Percentiles rank a stretch among this genome's conserved stretches.
Conservation (phyloP, 1,140 invertebrate genomes). For the Dryas iulia region DNA sequence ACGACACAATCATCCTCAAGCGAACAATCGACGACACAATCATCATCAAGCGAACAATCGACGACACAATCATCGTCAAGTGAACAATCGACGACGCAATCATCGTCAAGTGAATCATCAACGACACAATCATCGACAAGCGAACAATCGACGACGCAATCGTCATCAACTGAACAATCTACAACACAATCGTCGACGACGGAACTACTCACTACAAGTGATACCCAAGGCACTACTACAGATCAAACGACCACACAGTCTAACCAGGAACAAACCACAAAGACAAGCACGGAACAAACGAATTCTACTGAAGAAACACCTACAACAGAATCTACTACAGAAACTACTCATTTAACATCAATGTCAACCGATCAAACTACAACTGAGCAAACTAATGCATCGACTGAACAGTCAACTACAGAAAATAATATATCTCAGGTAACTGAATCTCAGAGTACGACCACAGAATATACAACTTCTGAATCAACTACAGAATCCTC, state of each 20-base stretch:
- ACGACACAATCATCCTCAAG: slow-evolving; percentile 40
- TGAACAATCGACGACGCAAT: slow-evolving; percentile 27
- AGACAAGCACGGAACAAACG: slow-evolving; percentile 32
- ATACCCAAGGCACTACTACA: slow-evolving; percentile 10
- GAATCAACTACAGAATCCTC: slow-evolving; percentile 52
- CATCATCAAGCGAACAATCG: slow-evolving; percentile 11
- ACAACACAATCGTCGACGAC: slow-evolving; percentile 19
- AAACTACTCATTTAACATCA: slow-evolving; percentile 30
- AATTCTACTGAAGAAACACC: slow-evolving; percentile 35
- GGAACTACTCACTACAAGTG: slow-evolving; percentile 1
- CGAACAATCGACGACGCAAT: slow-evolving; percentile 24
- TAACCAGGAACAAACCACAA: slow-evolving; percentile 33
- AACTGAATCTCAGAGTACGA: slow-evolving; percentile 24
- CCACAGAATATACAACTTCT: slow-evolving; percentile 31
- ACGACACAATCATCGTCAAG: slow-evolving; percentile 17
- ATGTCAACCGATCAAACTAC: slow-evolving; percentile 39
- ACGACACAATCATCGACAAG: slow-evolving; percentile 30
- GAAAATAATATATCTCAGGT: slow-evolving; percentile 14
- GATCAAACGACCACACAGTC: slow-evolving; percentile 28
- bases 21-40: slow-evolving; percentile 45
- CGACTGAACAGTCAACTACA: slow-evolving; percentile 30
- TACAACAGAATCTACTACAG: slow-evolving; percentile 30
- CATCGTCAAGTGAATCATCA: slow-evolving; percentile 18
- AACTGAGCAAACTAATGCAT: slow-evolving; percentile 28
- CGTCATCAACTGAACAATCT: slow-evolving; percentile 39